Percentiles rank a stretch among this genome's conserved stretches.
phyloP scores from a whole-genome alignment of 1,140 invertebrate genomes.

The Magallana gigas region DNA sequence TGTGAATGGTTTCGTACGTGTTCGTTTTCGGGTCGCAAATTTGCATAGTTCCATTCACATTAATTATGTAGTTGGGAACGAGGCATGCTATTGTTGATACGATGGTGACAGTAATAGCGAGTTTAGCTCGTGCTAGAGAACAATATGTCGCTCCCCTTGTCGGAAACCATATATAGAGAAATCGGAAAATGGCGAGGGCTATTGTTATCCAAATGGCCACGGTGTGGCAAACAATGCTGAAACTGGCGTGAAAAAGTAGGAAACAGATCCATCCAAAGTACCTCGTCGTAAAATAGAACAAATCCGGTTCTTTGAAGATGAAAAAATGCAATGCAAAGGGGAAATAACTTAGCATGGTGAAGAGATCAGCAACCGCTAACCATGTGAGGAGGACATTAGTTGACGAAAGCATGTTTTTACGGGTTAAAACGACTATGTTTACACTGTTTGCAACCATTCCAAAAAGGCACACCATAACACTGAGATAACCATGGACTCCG shows the following conservation, averaged over 20 bases:
- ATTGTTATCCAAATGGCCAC: conserved; percentile 96
- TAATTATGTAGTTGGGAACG: conserved; percentile 85
- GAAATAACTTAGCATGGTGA: conserved; percentile 93
- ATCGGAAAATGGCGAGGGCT: conserved; percentile 93
- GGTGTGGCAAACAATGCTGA: conserved; percentile 90
- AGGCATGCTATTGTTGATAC: conserved; percentile 87
- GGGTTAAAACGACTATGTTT: conserved; percentile 92
- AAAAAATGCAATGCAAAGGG: conserved; percentile 87
- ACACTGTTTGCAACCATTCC: conserved; percentile 93
- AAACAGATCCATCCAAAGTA: conserved; percentile 67
- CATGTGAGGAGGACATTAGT: conserved; percentile 92
- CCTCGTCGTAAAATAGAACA: conserved; percentile 56
- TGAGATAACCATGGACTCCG: conserved; percentile 85
- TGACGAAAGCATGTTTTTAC: conserved; percentile 88
- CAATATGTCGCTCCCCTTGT: conserved; percentile 87
- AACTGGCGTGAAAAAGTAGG: conserved; percentile 81
- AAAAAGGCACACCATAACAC: conserved; percentile 89
- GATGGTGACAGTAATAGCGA: conserved; percentile 87
- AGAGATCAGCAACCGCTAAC: conserved; percentile 90
- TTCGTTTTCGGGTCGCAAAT: not conserved
- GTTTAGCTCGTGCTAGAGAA: conserved; percentile 85
- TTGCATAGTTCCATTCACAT: conserved; percentile 47
- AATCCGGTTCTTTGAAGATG: conserved; percentile 67
- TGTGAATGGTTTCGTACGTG: not conserved
- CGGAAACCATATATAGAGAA: conserved; percentile 89